These are phyloP conservation scores for Thymallus thymallus DNA, from an alignment of 2,113 vertebrate species.

Conservation along the genomic window DNA sequence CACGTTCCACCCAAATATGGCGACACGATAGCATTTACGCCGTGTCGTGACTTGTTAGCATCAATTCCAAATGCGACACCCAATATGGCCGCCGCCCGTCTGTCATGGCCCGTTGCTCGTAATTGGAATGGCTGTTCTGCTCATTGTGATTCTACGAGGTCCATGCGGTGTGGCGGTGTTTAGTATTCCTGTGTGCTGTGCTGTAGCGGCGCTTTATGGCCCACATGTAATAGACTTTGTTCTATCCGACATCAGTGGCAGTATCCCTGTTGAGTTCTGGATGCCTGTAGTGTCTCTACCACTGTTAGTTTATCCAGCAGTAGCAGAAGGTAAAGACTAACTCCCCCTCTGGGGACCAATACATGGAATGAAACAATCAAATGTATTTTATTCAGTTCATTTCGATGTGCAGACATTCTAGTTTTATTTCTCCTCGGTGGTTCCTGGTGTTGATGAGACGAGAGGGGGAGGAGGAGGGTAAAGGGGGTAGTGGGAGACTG, in stretches of 20 bases:
- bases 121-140: neutral
- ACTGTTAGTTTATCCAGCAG: no score
- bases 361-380: constrained; percentile 66
- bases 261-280: neutral
- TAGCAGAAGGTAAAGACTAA: no score
- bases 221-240: neutral
- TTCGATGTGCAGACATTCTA: constrained; percentile 67
- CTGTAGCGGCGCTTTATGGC: neutral
- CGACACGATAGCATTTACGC: no score
- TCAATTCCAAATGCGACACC: neutral
- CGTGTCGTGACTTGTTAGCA: no score
- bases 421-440: constrained; percentile 52
- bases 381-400: constrained; percentile 47
- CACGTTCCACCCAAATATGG: no score
- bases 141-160: neutral
- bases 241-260: neutral
- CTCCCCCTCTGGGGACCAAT: constrained; percentile 61
- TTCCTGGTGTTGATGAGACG: neutral
- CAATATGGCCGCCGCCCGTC: neutral
- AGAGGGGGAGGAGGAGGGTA: neutral
- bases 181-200: neutral
- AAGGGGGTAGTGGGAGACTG: neutral
- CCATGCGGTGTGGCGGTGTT: neutral
- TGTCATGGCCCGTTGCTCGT: neutral
- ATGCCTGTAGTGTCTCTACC: no score